A percentile compares a stretch with the other conserved stretches of the same genome.
phyloP scores from a whole-genome alignment of 2,113 vertebrate genomes.

The Hepsetus odoe region DNA sequence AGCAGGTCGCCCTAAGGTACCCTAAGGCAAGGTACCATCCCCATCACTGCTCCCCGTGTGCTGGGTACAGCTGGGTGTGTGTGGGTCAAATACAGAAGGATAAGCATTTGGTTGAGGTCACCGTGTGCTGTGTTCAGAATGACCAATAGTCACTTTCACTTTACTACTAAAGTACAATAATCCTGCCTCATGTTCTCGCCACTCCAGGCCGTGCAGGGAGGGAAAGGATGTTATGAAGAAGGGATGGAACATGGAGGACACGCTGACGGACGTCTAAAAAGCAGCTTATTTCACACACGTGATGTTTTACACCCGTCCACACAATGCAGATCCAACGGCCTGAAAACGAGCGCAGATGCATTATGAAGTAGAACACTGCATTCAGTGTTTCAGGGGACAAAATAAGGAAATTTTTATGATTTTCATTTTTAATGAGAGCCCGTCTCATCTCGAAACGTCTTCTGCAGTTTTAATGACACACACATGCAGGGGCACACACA shows the following conservation, averaged over 20 bases:
- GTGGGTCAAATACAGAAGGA: no score
- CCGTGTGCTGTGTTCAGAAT: no score
- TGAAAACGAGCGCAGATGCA: constrained; percentile 6
- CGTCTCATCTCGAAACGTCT: constrained; percentile 10
- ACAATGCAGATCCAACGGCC: not conserved
- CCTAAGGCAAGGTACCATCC: no score
- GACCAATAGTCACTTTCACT: no score
- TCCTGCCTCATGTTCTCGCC: no score
- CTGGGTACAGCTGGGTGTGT: no score
- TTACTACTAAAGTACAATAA: no score
- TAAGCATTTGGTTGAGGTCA: no score
- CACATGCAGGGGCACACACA: not conserved
- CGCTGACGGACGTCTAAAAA: no score
- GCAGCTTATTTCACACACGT: not conserved
- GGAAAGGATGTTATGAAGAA: not conserved
- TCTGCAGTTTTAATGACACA: not conserved
- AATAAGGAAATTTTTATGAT: constrained; percentile 20
- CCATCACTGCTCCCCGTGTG: no score
- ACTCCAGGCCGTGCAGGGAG: no score
- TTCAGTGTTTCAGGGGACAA: not conserved
- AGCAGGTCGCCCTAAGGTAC: no score
- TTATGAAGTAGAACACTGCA: constrained; percentile 1
- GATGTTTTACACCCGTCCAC: not conserved
- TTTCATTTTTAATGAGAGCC: constrained; percentile 40
- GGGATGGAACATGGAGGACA: not conserved